A percentile compares a stretch with the other conserved stretches of the same genome.
Evolutionary conservation across 2,888 invertebrate species (phyloP).

Genomic region (Limnephilus rhombicus): DNA sequence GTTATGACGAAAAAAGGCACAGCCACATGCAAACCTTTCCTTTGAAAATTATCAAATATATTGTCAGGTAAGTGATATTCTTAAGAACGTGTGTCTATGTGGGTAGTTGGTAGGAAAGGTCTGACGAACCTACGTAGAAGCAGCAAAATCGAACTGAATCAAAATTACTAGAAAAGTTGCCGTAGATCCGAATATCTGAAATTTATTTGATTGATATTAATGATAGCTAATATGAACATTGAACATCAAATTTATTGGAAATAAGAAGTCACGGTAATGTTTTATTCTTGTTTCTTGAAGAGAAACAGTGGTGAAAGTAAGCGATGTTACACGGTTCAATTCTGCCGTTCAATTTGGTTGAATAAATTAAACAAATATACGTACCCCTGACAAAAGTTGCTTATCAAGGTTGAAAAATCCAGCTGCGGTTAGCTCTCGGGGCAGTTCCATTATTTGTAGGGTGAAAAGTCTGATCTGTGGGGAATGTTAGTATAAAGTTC

Average conservation of each 20-base stretch:
- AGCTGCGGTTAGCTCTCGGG: slow-evolving; percentile 31
- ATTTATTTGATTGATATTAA: not conserved
- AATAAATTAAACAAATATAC: not conserved
- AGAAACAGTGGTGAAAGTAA: no score
- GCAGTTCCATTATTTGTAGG: slow-evolving; percentile 44
- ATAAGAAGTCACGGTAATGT: no score
- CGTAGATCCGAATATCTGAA: slow-evolving; percentile 53
- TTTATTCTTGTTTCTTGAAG: no score
- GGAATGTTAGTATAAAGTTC: not conserved
- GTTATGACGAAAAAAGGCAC: not conserved
- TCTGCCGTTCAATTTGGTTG: not conserved
- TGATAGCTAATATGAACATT: not conserved
- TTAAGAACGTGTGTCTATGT: not conserved
- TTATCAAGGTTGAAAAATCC: slow-evolving; percentile 48
- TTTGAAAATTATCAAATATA: not conserved
- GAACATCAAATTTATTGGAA: not conserved
- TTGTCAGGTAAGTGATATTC: no score
- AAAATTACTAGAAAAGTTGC: slow-evolving; percentile 50
- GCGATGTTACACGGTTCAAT: no score
- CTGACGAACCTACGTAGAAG: not conserved
- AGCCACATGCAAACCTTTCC: not conserved
- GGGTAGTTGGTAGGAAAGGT: not conserved
- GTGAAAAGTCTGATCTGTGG: slow-evolving; percentile 44
- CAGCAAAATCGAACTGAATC: slow-evolving; percentile 54
- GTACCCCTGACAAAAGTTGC: slow-evolving; percentile 39